Conservation (phyloP, 2,113 vertebrate genomes). For the Oncorhynchus gorbuscha region DNA sequence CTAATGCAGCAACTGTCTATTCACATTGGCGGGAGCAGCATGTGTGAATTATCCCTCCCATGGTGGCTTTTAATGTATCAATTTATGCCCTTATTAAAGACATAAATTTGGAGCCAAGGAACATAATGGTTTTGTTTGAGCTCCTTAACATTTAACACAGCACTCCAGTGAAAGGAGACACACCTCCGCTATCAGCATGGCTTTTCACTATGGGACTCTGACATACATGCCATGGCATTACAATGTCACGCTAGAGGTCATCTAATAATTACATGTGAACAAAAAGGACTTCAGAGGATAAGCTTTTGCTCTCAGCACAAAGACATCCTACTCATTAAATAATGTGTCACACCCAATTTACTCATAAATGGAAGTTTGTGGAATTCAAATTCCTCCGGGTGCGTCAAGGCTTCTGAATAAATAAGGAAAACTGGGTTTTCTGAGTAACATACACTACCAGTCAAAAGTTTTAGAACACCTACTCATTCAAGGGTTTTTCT, state of each 20-base stretch:
- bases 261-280: constrained; percentile 32
- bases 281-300: constrained; percentile 15
- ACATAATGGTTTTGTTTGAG: constrained; percentile 20
- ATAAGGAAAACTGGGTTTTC: not conserved
- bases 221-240: constrained; percentile 18
- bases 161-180: constrained; percentile 22
- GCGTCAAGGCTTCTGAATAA: not conserved
- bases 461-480: too few relatives aligned
- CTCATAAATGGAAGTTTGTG: constrained; percentile 19
- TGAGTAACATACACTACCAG: too few relatives aligned
- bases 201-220: constrained; percentile 28
- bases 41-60: not conserved
- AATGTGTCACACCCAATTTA: constrained; percentile 18
- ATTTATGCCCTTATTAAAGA: constrained; percentile 28
- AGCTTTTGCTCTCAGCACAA: constrained; percentile 12
- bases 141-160: constrained; percentile 48
- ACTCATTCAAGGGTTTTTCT: too few relatives aligned
- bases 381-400: constrained; percentile 1
- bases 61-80: constrained; percentile 7
- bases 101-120: constrained; percentile 5
- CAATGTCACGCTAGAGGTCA: constrained; percentile 42
- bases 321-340: not conserved
- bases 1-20: not conserved
- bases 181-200: not conserved
- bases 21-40: not conserved